phyloP scores from a whole-genome alignment of 1,140 invertebrate genomes.

The Thalassaphorura encarpata region DNA sequence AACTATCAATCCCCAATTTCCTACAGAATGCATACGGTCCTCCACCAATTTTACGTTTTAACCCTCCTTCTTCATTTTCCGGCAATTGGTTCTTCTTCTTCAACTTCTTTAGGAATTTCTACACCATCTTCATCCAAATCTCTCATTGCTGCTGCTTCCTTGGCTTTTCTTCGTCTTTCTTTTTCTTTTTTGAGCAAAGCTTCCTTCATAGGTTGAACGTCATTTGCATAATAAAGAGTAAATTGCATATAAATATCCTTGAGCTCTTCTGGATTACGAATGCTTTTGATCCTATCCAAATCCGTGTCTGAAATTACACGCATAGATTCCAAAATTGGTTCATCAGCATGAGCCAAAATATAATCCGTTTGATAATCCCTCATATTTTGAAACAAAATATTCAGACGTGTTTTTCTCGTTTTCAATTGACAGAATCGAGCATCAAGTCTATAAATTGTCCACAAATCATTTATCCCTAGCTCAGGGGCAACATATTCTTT shows the following conservation, averaged over 20 bases:
- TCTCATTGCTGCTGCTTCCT: conserved; percentile 32
- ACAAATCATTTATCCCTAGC: conserved; percentile 88
- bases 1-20: conserved; percentile 67
- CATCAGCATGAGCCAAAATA: conserved; percentile 71
- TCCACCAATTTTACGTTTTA: conserved; percentile 76
- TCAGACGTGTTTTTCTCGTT: conserved; percentile 72
- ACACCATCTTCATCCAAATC: conserved; percentile 35
- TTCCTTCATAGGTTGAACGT: conserved; percentile 77
- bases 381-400: conserved; percentile 83
- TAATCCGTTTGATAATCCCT: conserved; percentile 77
- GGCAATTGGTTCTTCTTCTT: conserved; percentile 44
- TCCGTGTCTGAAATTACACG: conserved; percentile 76
- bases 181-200: conserved; percentile 48
- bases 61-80: conserved; percentile 43
- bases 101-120: conserved; percentile 34
- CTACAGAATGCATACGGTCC: conserved; percentile 79
- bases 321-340: conserved; percentile 68
- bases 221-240: conserved; percentile 78
- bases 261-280: conserved; percentile 81
- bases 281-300: conserved; percentile 63
- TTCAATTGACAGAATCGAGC: conserved; percentile 88
- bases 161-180: conserved; percentile 41
- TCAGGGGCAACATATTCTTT: conserved; percentile 97
- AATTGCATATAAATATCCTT: conserved; percentile 90
- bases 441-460: conserved; percentile 94